Conservation (phyloP, 2,113 vertebrate genomes). For the Anguilla japonica region DNA sequence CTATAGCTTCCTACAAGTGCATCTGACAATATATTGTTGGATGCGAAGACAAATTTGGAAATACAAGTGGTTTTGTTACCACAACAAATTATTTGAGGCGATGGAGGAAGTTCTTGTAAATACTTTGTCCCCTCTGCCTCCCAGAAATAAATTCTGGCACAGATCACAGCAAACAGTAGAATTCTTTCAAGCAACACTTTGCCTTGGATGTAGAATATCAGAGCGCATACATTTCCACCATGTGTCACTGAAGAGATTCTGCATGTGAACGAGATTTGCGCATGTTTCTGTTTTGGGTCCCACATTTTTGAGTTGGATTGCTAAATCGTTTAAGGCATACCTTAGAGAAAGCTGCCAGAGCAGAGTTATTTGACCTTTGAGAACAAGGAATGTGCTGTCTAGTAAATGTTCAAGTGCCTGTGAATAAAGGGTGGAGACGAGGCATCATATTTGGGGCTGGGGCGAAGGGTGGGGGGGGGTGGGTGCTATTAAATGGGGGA, state of each 20-base stretch:
- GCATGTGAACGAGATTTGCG: not conserved
- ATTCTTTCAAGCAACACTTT: not conserved
- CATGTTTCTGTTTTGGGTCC: slow-evolving; percentile 62
- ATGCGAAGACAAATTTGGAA: too few species aligned
- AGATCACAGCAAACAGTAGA: not conserved
- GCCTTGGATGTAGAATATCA: not conserved
- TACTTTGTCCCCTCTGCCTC: not conserved
- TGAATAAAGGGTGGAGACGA: slow-evolving; percentile 27
- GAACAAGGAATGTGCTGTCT: slow-evolving; percentile 50
- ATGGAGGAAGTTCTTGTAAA: not conserved
- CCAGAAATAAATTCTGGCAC: not conserved
- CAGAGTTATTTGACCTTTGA: slow-evolving; percentile 48
- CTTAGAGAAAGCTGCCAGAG: slow-evolving; percentile 46
- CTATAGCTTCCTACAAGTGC: not conserved
- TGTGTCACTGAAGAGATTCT: not conserved
- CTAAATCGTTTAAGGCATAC: slow-evolving; percentile 65
- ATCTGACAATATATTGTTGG: not conserved
- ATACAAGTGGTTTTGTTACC: not conserved
- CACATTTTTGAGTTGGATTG: slow-evolving; percentile 57
- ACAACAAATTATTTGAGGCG: not conserved
- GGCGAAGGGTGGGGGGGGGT: too few species aligned
- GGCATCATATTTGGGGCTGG: slow-evolving; percentile 21
- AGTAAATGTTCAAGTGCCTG: slow-evolving; percentile 35
- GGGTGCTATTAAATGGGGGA: too few species aligned
- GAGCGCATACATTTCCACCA: not conserved